phyloP scores from a whole-genome alignment of 1,140 invertebrate genomes.

The Heterodera schachtii region DNA sequence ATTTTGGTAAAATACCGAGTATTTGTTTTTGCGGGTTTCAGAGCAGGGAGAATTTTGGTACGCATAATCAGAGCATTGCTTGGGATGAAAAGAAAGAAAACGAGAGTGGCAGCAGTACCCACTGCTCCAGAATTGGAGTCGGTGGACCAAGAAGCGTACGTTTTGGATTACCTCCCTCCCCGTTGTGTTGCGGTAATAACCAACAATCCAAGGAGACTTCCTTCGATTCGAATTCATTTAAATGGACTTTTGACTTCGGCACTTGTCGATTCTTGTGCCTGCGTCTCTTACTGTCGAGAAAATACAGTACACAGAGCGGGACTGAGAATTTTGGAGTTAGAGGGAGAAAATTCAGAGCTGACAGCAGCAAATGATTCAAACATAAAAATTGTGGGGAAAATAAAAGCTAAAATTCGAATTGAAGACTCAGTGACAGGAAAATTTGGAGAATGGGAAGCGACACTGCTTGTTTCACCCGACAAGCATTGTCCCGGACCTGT shows the following conservation, averaged over 20 bases:
- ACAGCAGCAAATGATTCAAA: background rate
- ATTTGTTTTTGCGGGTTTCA: background rate
- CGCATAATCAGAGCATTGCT: background rate
- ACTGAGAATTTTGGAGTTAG: too few relatives aligned
- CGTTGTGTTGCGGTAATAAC: background rate
- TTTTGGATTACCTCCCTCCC: conserved; percentile 2
- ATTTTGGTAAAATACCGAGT: background rate
- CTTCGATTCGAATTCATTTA: background rate
- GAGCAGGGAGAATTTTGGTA: background rate
- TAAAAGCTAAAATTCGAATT: background rate
- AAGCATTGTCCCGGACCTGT: background rate
- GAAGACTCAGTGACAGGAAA: background rate
- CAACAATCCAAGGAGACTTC: background rate
- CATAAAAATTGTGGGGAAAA: background rate
- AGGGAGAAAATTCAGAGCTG: background rate
- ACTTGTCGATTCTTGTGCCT: too few relatives aligned
- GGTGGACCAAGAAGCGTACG: background rate
- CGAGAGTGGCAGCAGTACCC: background rate
- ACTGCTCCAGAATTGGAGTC: background rate
- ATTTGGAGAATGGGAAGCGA: background rate
- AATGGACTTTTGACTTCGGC: background rate
- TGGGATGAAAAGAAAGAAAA: background rate
- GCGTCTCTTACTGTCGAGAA: background rate
- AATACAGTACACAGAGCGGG: background rate
- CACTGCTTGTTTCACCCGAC: background rate